Percentiles rank a stretch among this genome's conserved stretches.
phyloP scores from a whole-genome alignment of 1,140 invertebrate genomes.

The Homarus americanus region DNA sequence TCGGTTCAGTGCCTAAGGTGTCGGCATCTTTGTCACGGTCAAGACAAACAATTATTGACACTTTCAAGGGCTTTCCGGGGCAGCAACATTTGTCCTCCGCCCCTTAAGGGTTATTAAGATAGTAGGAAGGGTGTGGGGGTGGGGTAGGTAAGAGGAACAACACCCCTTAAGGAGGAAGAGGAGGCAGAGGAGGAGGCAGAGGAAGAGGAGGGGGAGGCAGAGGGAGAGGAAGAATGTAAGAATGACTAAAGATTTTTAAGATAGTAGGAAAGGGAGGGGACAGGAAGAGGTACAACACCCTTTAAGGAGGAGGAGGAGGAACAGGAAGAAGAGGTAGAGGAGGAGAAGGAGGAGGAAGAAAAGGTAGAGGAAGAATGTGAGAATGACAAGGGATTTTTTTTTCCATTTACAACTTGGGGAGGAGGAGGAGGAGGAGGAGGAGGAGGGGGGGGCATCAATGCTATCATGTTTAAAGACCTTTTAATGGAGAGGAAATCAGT shows the following conservation, averaged over 20 bases:
- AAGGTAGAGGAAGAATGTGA: background rate
- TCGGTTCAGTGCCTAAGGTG: background rate
- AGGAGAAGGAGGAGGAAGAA: background rate
- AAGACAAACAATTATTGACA: constrained; percentile 70
- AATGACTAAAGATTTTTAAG: background rate
- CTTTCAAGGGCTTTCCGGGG: constrained; percentile 33
- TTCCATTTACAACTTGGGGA: too few species aligned
- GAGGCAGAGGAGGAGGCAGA: background rate
- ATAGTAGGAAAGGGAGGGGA: too few species aligned
- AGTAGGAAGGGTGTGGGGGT: too few species aligned
- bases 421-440: background rate
- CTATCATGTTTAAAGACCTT: constrained; percentile 39
- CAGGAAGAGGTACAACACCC: too few species aligned
- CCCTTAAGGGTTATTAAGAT: background rate
- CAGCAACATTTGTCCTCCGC: constrained; percentile 36
- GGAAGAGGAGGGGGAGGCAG: background rate
- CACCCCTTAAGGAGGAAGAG: background rate
- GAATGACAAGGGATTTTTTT: too few species aligned
- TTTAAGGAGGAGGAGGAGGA: background rate
- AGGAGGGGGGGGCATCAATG: background rate
- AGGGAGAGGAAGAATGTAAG: constrained; percentile 6
- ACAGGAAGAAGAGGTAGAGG: background rate
- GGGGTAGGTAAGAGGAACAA: too few species aligned
- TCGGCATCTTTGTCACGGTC: constrained; percentile 65
- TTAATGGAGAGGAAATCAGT: constrained; percentile 6